Percentiles rank a stretch among this genome's conserved stretches.
phyloP scores from a whole-genome alignment of 2,113 vertebrate genomes.

The Spermophilus dauricus region DNA sequence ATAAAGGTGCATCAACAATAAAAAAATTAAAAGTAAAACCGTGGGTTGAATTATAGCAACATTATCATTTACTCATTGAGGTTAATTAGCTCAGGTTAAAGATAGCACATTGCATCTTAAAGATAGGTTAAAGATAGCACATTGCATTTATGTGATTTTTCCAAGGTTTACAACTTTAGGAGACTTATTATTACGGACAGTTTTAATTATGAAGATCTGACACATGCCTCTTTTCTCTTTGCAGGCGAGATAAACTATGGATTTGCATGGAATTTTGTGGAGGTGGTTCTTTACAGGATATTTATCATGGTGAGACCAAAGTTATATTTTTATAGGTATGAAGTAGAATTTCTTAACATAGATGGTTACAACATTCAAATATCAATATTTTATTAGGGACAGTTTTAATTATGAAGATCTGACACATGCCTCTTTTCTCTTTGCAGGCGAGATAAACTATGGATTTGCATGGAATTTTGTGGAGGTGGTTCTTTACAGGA shows the following conservation, averaged over 20 bases:
- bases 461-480: slow-evolving; percentile 99
- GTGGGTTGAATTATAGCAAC: slow-evolving; percentile 1
- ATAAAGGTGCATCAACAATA: too few relatives aligned
- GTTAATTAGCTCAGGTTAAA: slow-evolving; percentile 31
- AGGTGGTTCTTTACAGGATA: slow-evolving; percentile 94
- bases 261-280: slow-evolving; percentile 99
- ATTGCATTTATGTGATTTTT: slow-evolving; percentile 46
- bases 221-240: slow-evolving; percentile 80
- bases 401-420: slow-evolving; percentile 64
- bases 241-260: slow-evolving; percentile 98
- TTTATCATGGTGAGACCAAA: slow-evolving; percentile 94
- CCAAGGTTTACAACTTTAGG: not conserved
- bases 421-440: slow-evolving; percentile 77
- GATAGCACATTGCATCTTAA: not conserved
- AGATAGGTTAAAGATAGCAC: not conserved
- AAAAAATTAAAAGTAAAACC: not conserved
- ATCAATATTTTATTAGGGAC: slow-evolving; percentile 36
- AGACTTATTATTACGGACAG: not conserved
- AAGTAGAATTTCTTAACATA: slow-evolving; percentile 69
- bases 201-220: slow-evolving; percentile 65
- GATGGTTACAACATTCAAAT: slow-evolving; percentile 51
- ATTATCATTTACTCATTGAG: slow-evolving; percentile 20
- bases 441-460: slow-evolving; percentile 97
- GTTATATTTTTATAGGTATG: slow-evolving; percentile 65
- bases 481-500: slow-evolving; percentile 94